phyloP scores from a whole-genome alignment of 2,888 invertebrate species.

The Dryococelus australis region DNA sequence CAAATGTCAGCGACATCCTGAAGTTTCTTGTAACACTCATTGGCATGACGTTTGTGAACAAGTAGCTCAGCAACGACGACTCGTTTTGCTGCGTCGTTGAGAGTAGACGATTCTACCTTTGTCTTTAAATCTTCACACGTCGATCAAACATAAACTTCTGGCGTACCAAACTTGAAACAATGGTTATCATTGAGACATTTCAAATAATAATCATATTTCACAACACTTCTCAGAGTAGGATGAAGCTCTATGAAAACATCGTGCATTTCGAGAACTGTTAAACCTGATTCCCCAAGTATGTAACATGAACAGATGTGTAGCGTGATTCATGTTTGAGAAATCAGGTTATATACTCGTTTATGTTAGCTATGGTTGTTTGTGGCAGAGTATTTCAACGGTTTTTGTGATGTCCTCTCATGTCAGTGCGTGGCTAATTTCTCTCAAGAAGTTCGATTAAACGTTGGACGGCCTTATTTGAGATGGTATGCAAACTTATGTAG shows the following conservation, averaged over 20 bases:
- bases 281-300: neutral
- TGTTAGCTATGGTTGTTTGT: neutral
- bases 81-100: neutral
- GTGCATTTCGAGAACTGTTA: neutral
- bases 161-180: slow-evolving; percentile 12
- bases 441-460: slow-evolving; percentile 29
- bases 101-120: neutral
- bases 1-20: neutral
- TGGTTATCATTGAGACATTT: slow-evolving; percentile 12
- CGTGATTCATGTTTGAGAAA: neutral
- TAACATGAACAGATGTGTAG: neutral
- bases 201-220: slow-evolving; percentile 8
- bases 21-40: neutral
- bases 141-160: neutral
- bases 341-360: slow-evolving; percentile 6
- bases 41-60: neutral
- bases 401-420: neutral
- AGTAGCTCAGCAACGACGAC: neutral
- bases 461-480: slow-evolving; percentile 27
- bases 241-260: neutral
- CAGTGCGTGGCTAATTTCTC: neutral
- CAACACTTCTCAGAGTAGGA: neutral
- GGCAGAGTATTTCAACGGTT: neutral
- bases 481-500: slow-evolving; percentile 28
- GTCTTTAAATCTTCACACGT: neutral